These are phyloP conservation scores for Listrodromus nycthemerus DNA, from an alignment of 2,888 invertebrate genomes.

Conservation along the genomic window DNA sequence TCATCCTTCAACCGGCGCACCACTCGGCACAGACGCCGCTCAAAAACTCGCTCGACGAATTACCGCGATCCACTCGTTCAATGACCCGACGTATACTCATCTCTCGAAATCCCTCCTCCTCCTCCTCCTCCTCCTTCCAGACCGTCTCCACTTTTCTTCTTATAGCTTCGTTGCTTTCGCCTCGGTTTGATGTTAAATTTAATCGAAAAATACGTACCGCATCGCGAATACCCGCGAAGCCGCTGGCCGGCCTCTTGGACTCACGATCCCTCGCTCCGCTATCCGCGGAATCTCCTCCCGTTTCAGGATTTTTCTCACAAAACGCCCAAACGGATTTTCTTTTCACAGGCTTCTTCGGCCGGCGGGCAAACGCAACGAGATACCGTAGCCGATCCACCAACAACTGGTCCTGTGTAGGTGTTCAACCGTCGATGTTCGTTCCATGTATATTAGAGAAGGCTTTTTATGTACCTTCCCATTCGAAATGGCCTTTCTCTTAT, in stretches of 20 bases:
- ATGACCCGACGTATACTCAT: conserved; percentile 55
- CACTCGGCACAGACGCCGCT: conserved; percentile 60
- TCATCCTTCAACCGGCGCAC: conserved; percentile 44
- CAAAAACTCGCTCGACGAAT: conserved; percentile 69
- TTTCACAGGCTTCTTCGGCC: conserved; percentile 46
- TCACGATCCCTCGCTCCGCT: conserved; percentile 26
- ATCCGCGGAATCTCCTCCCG: conserved; percentile 36
- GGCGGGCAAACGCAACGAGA: conserved; percentile 27
- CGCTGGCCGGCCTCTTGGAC: conserved; percentile 50
- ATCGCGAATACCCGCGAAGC: conserved; percentile 57
- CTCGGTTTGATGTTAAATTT: conserved; percentile 67
- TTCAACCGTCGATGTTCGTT: background rate
- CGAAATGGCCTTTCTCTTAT: conserved; percentile 34
- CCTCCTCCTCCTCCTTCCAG: conserved; percentile 16
- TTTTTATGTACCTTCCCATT: conserved; percentile 47
- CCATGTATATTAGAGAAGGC: conserved; percentile 24
- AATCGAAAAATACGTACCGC: conserved; percentile 65
- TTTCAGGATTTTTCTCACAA: conserved; percentile 47
- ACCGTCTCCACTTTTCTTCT: conserved; percentile 37
- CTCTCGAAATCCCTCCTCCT: conserved; percentile 1
- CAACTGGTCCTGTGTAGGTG: no score
- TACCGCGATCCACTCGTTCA: conserved; percentile 64
- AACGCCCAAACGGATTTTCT: conserved; percentile 56
- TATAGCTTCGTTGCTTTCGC: conserved; percentile 52
- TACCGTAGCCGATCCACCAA: conserved; percentile 1